Evolutionary conservation across 1,140 invertebrate species (phyloP).

Genomic region (Luehdorfia chinensis): DNA sequence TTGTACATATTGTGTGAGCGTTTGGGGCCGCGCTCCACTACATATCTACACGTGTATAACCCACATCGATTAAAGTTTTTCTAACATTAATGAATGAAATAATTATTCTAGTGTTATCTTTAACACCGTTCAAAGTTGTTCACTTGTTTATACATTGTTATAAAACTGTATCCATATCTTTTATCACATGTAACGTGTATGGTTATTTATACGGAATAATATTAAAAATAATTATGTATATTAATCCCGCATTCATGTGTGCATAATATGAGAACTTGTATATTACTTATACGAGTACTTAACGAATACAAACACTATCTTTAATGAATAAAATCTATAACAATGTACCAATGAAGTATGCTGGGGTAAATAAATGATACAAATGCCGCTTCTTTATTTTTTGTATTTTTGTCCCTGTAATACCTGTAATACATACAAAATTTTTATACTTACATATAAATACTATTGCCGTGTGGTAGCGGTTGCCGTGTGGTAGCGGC

Average conservation of each 20-base stretch:
- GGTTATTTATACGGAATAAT: conserved; percentile 67
- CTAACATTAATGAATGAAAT: conserved; percentile 53
- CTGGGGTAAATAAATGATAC: conserved; percentile 72
- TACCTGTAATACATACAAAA: no score
- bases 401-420: conserved; percentile 40
- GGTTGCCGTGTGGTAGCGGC: no score
- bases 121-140: conserved; percentile 69
- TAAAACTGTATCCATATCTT: conserved; percentile 68
- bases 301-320: conserved; percentile 49
- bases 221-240: conserved; percentile 59
- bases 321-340: conserved; percentile 61
- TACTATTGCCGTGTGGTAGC: no score
- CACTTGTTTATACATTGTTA: conserved; percentile 73
- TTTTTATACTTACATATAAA: no score
- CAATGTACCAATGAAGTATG: conserved; percentile 73
- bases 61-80: conserved; percentile 59
- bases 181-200: conserved; percentile 57
- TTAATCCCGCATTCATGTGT: conserved; percentile 63
- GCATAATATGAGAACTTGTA: conserved; percentile 67
- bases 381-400: conserved; percentile 73
- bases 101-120: conserved; percentile 54
- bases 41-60: conserved; percentile 65
- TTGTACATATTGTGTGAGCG: conserved; percentile 52
- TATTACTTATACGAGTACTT: conserved; percentile 63
- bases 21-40: conserved; percentile 53